Evolutionary conservation across 2,888 invertebrate genomes (phyloP), one percentile per base, ranked within the genome.

Genomic region (Chydorus sphaericus): DNA sequence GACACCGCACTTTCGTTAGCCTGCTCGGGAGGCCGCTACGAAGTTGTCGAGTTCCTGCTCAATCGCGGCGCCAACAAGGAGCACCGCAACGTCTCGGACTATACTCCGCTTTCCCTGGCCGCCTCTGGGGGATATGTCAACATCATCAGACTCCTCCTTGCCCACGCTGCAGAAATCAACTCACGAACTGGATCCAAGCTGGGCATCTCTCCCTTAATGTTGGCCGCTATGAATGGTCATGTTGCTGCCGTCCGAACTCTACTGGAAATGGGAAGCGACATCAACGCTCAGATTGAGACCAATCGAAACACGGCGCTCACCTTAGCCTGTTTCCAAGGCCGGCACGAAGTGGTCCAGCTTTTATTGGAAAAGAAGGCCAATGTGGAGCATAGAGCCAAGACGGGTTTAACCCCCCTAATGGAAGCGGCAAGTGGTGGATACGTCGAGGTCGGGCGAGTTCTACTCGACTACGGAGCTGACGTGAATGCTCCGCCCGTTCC

Each of bases 351-450:
- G 51, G 98, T 98, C 54, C 90, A 91, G 69, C 77, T 98, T 56
- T 76, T 98, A 56, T 79, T 99, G 14, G 94, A 97, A 71, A 81
- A 94, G 62, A 90, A 93, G 69, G 97, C 98, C 28, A 97, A 98
- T 73, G 94, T 98, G 48, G 98, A 98, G 72, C 98, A 98, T 74
- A 80, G 98, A 63, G 97, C 98, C 5, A 97, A 97, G 83, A 97
- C 97, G 56, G 97, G 97, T 1, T 76, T 98, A 57, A 99, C 98
- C 16, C 98, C 98, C 1, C 75, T 98, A 26, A 98, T 98, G 98
- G 98, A 98, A 73, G 98, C 97, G 50, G 98, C 98, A 0, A 94
- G 93, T 66, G 97, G 97, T 56, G 98, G 98, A 57, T 98, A 97
- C 73, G 94, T 96, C 55, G 97, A 98, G 67, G 98, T 98, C 38